A percentile compares a stretch with the other conserved stretches of the same genome.
Evolutionary conservation across 2,113 vertebrate species (phyloP).

Genomic region (Aldabrachelys gigantea): DNA sequence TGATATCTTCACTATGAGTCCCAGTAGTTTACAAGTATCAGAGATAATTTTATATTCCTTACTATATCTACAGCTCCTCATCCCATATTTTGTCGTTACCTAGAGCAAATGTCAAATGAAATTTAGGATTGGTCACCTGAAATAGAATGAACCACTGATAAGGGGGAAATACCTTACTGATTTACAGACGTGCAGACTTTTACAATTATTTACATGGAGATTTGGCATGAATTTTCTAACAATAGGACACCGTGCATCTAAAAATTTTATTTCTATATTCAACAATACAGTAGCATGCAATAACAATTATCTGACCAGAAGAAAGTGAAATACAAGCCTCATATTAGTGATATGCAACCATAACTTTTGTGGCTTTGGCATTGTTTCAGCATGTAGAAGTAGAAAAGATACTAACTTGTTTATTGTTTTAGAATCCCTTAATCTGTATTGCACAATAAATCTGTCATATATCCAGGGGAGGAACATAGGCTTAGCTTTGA

Average conservation of each 20-base stretch:
- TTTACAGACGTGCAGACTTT: not conserved
- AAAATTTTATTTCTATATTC: not conserved
- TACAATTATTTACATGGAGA: not conserved
- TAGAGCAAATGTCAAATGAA: not conserved
- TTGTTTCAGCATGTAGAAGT: slow-evolving; percentile 29
- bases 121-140: not conserved
- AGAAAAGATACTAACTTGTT: slow-evolving; percentile 21
- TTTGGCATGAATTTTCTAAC: not conserved
- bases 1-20: not conserved
- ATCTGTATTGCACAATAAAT: not conserved
- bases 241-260: not conserved
- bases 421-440: slow-evolving; percentile 23
- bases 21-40: not conserved
- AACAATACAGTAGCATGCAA: not conserved
- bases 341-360: slow-evolving; percentile 3
- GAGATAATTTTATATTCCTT: not conserved
- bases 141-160: not conserved
- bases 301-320: slow-evolving; percentile 5
- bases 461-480: slow-evolving; percentile 19
- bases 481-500: not conserved
- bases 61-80: not conserved
- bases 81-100: not conserved
- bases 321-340: not conserved
- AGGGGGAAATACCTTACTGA: not conserved
- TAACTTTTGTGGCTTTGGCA: slow-evolving; percentile 23